Conservation (phyloP, 2,797 vertebrate species). For the Yasuhikotakia modesta region DNA sequence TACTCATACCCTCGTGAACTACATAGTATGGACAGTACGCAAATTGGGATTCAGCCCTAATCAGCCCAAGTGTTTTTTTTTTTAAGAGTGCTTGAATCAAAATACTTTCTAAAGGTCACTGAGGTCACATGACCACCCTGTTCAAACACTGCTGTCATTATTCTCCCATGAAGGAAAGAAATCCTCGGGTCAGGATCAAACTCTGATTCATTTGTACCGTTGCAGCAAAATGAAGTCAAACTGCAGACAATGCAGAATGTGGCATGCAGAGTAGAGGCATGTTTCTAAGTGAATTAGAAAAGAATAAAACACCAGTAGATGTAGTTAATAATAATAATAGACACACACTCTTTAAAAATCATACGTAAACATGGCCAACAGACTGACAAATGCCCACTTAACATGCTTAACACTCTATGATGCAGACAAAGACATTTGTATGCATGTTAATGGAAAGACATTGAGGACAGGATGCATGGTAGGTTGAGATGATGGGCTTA, state of each 20-base stretch:
- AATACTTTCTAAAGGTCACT: neutral
- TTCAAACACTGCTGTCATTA: slow-evolving; percentile 54
- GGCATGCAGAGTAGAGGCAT: slow-evolving; percentile 51
- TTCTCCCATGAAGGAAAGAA: slow-evolving; percentile 58
- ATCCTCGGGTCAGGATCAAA: slow-evolving; percentile 40
- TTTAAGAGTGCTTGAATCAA: neutral
- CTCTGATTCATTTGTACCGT: slow-evolving; percentile 57
- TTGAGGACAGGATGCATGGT: slow-evolving; percentile 17
- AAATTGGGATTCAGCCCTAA: too few relatives aligned
- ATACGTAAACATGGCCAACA: slow-evolving; percentile 18
- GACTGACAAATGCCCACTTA: slow-evolving; percentile 29
- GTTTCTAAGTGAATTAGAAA: neutral
- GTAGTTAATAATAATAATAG: neutral
- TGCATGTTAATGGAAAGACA: slow-evolving; percentile 31
- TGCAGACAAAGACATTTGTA: slow-evolving; percentile 9
- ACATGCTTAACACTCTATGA: slow-evolving; percentile 57
- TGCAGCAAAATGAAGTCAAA: slow-evolving; percentile 61
- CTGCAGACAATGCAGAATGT: slow-evolving; percentile 52
- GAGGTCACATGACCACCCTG: neutral
- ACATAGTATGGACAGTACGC: too few relatives aligned
- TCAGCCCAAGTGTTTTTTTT: neutral
- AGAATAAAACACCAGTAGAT: neutral
- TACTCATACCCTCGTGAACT: too few relatives aligned
- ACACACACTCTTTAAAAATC: slow-evolving; percentile 11
- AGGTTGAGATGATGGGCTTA: slow-evolving; percentile 34